These are phyloP conservation scores for Bugulina stolonifera DNA, from an alignment of 2,888 invertebrate genomes.

Conservation along the genomic window DNA sequence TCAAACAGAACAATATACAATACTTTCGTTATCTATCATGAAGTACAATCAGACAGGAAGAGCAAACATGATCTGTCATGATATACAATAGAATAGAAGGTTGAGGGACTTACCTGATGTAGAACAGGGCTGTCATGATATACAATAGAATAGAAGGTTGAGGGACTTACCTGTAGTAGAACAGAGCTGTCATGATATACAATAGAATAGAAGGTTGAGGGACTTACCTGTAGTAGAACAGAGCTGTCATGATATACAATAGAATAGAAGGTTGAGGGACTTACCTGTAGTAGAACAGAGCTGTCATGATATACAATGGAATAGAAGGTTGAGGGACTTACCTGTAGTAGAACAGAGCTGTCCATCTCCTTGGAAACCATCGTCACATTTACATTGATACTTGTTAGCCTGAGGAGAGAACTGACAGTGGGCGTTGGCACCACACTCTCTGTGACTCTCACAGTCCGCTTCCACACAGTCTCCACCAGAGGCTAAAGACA, in stretches of 20 bases:
- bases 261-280: not conserved
- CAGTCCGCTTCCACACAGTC: slow-evolving; percentile 30
- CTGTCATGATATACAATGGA: not conserved
- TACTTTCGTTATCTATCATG: too few relatives aligned
- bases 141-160: too few relatives aligned
- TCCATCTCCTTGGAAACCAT: slow-evolving; percentile 33
- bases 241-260: not conserved
- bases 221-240: not conserved
- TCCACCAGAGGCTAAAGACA: not conserved
- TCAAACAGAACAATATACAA: too few relatives aligned
- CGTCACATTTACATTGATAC: slow-evolving; percentile 30
- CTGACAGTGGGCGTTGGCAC: slow-evolving; percentile 31
- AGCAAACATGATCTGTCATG: too few relatives aligned
- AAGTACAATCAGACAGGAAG: too few relatives aligned
- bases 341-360: slow-evolving; percentile 36
- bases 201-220: not conserved
- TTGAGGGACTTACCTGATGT: not conserved
- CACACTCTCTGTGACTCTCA: slow-evolving; percentile 30
- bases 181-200: not conserved
- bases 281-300: not conserved
- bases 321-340: slow-evolving; percentile 29
- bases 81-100: too few relatives aligned
- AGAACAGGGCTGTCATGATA: too few relatives aligned
- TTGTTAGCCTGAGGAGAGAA: slow-evolving; percentile 26
- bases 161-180: not conserved